Base-by-base conservation (phyloP, 2,113 vertebrate species). In the Ptilorrhoa leucosticta region DNA sequence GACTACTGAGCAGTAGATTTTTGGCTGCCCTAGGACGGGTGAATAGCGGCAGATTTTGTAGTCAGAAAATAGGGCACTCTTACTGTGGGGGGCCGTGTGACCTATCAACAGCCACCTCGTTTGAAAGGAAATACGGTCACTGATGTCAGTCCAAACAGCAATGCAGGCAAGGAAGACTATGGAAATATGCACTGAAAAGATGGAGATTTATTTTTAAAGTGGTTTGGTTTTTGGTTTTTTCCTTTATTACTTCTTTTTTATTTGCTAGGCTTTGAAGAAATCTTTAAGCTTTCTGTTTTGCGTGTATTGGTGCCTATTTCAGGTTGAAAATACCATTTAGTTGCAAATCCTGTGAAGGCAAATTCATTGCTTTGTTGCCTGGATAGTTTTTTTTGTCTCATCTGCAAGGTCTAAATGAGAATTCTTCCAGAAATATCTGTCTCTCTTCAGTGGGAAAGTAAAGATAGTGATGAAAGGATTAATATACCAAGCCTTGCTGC, bases 11-110 rank as follows among this genome's bases (percentile, higher is more conserved):
- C 83, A 27, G 48, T 22, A 57, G 88, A 69, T 50, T 89, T 93
- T 87, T 95, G 90, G 37, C 94, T 96, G 88, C 64, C 48, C 56
- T 81, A 50, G 37, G 72, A 92, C 48, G 82, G 75, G 13, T 53
- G 72, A 86, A 93, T 44, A 93, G 69, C 7, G 14, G 88, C 93
- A 93, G 90, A 87, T 96, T 93, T 78, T 92, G 39, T 22, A 81
- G 64, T 45, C 37, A 71, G 80, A 84, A 96, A 96, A 86, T 89
- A 93, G 90, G 86, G 23, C 76, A 40, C 10, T 51, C 21, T 73
- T 75, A 40, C 88, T 35, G 80, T 3, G 3, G 66, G 56, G 57
- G 66, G 47, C 56, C 2, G 0, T 66, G 58, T 71, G 92, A 24
- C 40, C 44, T 48, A 45, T 28, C n/a, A 3, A 58, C 61, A 71